These are phyloP conservation scores for Catalaphyllia jardinei DNA, from an alignment of 64 coral and sea anemone genomes.

Conservation along the genomic window DNA sequence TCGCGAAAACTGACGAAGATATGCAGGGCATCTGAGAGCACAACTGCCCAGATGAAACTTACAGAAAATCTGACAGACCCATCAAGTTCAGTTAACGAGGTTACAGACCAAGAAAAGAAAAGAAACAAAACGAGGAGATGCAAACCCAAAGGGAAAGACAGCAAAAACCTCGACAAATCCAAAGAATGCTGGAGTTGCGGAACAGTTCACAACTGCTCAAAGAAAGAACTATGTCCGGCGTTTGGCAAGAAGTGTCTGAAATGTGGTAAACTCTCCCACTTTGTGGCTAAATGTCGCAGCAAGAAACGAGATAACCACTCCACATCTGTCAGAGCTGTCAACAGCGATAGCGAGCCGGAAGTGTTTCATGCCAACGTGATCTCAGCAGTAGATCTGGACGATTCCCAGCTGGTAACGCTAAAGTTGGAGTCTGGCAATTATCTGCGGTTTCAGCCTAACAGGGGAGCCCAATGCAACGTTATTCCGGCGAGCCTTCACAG, in stretches of 20 bases:
- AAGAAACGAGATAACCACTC: not conserved
- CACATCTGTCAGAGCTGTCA: not conserved
- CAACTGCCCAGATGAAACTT: constrained; percentile 44
- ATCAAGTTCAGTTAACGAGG: not conserved
- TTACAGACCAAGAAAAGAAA: not conserved
- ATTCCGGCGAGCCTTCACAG: not conserved
- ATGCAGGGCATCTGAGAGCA: constrained; percentile 31
- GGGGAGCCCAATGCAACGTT: not conserved
- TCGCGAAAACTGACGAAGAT: constrained; percentile 14
- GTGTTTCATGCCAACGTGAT: not conserved
- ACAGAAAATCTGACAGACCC: not conserved
- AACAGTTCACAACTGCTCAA: too few relatives aligned
- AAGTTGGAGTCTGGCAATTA: constrained; percentile 47
- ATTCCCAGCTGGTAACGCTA: constrained; percentile 33
- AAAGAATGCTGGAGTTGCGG: too few relatives aligned
- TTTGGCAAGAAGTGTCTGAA: too few relatives aligned
- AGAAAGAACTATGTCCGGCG: too few relatives aligned
- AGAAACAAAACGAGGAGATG: not conserved
- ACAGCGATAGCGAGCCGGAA: not conserved
- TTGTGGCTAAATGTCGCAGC: not conserved
- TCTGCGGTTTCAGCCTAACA: constrained; percentile 43
- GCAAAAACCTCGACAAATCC: too few relatives aligned
- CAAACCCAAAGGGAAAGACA: not conserved
- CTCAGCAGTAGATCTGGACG: constrained; percentile 8
- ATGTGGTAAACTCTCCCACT: too few relatives aligned